Percentiles rank a stretch among this genome's conserved stretches.
These are phyloP conservation scores for Arnoldichthys spilopterus DNA, from an alignment of 2,797 vertebrate species.

Conservation along the genomic window DNA sequence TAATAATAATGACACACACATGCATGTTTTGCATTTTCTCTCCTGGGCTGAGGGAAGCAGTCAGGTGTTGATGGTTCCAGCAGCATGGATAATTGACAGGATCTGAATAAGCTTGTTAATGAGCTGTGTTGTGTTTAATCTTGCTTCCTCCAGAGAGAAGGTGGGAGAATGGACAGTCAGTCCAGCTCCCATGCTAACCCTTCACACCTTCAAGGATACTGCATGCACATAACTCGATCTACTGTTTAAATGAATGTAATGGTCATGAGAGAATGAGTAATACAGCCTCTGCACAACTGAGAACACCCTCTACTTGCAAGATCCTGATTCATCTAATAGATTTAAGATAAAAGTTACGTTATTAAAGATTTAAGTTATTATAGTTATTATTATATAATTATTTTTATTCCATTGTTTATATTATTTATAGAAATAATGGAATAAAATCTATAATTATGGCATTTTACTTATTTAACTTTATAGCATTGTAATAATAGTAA, in stretches of 20 bases:
- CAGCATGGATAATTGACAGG: conserved; percentile 33
- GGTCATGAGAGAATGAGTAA: background rate
- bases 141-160: background rate
- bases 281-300: background rate
- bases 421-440: too few relatives aligned
- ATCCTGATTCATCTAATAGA: background rate
- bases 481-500: too few relatives aligned
- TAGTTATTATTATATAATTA: too few relatives aligned
- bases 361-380: too few relatives aligned
- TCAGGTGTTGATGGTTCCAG: conserved; percentile 1
- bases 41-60: conserved; percentile 16
- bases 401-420: too few relatives aligned
- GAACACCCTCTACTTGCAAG: background rate
- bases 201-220: background rate
- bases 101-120: conserved; percentile 20
- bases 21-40: conserved; percentile 21
- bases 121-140: conserved; percentile 24
- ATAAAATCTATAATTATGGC: too few relatives aligned
- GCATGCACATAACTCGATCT: background rate
- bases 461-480: too few relatives aligned
- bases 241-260: background rate
- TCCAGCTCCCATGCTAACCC: background rate
- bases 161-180: background rate
- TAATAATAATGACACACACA: background rate
- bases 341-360: too few relatives aligned